Conservation (phyloP, 2,797 vertebrate species). For the Poecilia velifera region DNA sequence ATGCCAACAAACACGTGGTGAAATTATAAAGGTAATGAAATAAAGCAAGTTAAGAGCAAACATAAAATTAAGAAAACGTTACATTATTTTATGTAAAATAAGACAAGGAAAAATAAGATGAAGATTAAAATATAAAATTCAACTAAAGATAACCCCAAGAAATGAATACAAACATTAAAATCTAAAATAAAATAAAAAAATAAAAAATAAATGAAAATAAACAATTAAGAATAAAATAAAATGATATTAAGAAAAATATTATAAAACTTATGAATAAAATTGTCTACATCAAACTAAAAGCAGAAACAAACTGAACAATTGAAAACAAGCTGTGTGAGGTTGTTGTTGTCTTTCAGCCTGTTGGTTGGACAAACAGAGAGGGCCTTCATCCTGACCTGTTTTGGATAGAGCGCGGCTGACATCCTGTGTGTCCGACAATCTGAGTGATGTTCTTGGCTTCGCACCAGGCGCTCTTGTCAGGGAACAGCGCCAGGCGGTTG, state of each 20-base stretch:
- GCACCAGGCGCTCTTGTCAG: slow-evolving; percentile 98
- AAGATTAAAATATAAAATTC: background rate
- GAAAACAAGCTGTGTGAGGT: background rate
- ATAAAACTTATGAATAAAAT: background rate
- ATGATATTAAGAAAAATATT: background rate
- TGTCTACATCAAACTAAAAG: background rate
- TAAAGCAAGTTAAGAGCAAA: background rate
- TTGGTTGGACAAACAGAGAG: slow-evolving; percentile 49
- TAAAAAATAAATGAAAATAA: background rate
- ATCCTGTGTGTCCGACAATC: slow-evolving; percentile 98
- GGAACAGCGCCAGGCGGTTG: slow-evolving; percentile 96
- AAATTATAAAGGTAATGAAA: background rate
- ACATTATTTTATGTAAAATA: background rate
- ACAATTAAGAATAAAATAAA: background rate
- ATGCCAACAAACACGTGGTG: background rate
- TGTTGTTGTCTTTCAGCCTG: slow-evolving; percentile 16
- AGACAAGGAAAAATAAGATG: background rate
- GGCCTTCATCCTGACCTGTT: slow-evolving; percentile 89
- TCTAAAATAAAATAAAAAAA: background rate
- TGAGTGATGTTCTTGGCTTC: slow-evolving; percentile 99
- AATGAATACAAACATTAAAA: background rate
- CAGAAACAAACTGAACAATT: background rate
- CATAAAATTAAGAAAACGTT: background rate
- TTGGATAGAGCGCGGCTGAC: slow-evolving; percentile 95
- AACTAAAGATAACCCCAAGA: background rate